Percentiles rank a stretch among this genome's conserved stretches.
Conservation (phyloP, 2,113 vertebrate genomes). For the Sclerurus mexicanus region DNA sequence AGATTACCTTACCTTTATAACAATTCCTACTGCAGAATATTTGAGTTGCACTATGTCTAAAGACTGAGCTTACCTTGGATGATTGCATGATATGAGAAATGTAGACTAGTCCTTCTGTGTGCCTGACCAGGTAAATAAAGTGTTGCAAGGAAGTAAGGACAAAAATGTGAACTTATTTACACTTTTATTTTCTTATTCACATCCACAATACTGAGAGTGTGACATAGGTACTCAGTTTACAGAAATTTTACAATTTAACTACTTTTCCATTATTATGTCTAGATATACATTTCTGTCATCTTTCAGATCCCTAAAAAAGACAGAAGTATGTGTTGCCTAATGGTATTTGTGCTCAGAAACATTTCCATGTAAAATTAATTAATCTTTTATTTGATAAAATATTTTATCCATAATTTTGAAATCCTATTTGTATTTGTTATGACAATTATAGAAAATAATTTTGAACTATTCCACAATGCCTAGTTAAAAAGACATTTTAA, state of each 20-base stretch:
- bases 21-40: not conserved
- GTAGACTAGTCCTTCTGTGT: not conserved
- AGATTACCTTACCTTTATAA: not conserved
- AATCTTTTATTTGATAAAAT: not conserved
- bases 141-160: not conserved
- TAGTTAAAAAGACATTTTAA: not conserved
- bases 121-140: not conserved
- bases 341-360: not conserved
- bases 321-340: not conserved
- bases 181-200: conserved; percentile 9
- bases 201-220: not conserved
- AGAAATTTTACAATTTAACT: not conserved
- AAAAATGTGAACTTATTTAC: not conserved
- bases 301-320: not conserved
- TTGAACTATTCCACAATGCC: not conserved
- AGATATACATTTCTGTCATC: not conserved
- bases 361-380: not conserved
- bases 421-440: not conserved
- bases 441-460: not conserved
- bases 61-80: not conserved
- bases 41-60: not conserved
- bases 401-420: not conserved
- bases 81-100: not conserved
- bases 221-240: not conserved
- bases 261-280: not conserved